Evolutionary conservation across 2,888 invertebrate genomes (phyloP).

Genomic region (Trichopoda pennipes): DNA sequence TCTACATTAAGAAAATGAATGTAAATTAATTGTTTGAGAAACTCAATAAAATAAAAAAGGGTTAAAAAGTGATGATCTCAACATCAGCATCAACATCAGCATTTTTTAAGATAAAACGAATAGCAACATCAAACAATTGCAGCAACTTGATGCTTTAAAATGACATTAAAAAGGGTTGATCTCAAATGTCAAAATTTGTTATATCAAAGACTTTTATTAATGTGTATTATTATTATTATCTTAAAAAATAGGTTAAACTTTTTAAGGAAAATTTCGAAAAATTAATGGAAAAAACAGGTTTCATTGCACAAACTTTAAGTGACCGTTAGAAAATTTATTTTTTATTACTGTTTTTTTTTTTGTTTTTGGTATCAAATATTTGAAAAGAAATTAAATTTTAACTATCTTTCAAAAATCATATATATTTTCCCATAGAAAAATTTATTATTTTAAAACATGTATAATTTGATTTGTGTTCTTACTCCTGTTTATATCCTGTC

Average conservation of each 20-base stretch:
- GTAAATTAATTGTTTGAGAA: conserved; percentile 58
- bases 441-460: no score
- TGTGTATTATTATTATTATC: conserved; percentile 45
- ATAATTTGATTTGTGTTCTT: conserved; percentile 45
- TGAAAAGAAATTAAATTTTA: neutral
- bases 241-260: no score
- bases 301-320: conserved; percentile 15
- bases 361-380: neutral
- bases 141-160: conserved; percentile 31
- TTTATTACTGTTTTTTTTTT: conserved; percentile 16
- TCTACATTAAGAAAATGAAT: conserved; percentile 46
- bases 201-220: conserved; percentile 27
- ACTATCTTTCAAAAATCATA: conserved; percentile 8
- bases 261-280: conserved; percentile 4
- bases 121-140: conserved; percentile 44
- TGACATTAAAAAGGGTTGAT: conserved; percentile 58
- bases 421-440: conserved; percentile 66
- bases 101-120: conserved; percentile 19
- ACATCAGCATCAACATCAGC: conserved; percentile 26
- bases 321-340: conserved; percentile 39
- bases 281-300: conserved; percentile 22
- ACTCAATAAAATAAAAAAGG: conserved; percentile 42
- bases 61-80: conserved; percentile 60
- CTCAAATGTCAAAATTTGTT: conserved; percentile 33
- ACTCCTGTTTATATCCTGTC: conserved; percentile 76